Evolutionary conservation across 2,113 vertebrate genomes (phyloP).

Genomic region (Atrichornis clamosus): DNA sequence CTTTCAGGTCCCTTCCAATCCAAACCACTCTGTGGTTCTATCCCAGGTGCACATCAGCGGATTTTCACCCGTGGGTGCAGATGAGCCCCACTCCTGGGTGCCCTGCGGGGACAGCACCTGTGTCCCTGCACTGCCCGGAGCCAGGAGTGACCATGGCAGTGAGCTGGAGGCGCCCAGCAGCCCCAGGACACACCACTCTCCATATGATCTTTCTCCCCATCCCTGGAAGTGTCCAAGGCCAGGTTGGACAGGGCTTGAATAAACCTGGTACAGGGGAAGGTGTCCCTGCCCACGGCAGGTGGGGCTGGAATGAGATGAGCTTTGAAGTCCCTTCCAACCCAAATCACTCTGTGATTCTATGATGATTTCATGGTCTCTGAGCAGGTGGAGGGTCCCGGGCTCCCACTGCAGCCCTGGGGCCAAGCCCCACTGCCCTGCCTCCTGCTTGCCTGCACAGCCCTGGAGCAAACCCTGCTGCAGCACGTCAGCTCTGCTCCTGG

Average conservation of each 20-base stretch:
- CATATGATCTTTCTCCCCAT: no score
- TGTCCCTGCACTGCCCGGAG: background rate
- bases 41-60: no score
- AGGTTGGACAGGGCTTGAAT: background rate
- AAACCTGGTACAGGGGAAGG: background rate
- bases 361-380: background rate
- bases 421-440: background rate
- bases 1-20: background rate
- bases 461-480: background rate
- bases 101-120: background rate
- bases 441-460: background rate
- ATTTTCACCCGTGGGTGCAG: background rate
- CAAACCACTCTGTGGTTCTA: background rate
- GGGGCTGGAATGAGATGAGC: background rate
- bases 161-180: background rate
- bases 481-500: accelerated
- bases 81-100: background rate
- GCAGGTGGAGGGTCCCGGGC: background rate
- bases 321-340: background rate
- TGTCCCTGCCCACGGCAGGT: background rate
- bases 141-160: background rate
- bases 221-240: background rate
- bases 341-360: background rate
- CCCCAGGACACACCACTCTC: no score
- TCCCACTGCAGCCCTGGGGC: background rate